Evolutionary conservation across 2,797 vertebrate genomes (phyloP).

Genomic region (Hoplostethus atlanticus): DNA sequence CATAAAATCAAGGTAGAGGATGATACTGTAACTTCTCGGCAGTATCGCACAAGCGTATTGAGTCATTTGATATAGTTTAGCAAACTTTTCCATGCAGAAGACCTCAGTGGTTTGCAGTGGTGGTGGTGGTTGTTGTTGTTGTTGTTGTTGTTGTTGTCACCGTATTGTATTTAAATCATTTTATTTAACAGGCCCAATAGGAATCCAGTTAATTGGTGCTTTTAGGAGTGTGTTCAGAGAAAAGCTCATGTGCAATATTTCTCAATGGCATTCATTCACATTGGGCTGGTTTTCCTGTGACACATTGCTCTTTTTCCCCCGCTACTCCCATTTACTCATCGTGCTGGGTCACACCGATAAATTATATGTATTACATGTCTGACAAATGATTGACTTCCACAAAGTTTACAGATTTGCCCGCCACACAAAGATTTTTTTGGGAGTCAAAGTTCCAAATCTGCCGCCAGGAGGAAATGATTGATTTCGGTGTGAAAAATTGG

Average conservation of each 20-base stretch:
- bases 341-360: conserved; percentile 44
- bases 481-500: conserved; percentile 87
- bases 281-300: conserved; percentile 39
- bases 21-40: conserved; percentile 61
- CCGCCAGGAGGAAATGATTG: conserved; percentile 81
- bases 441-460: conserved; percentile 73
- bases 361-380: conserved; percentile 44
- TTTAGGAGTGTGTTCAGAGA: background rate
- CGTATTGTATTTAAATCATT: conserved; percentile 1
- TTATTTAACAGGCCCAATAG: conserved; percentile 1
- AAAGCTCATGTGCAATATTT: background rate
- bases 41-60: conserved; percentile 49
- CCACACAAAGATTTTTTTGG: conserved; percentile 59
- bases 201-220: background rate
- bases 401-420: conserved; percentile 55
- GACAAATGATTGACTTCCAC: conserved; percentile 67
- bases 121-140: background rate
- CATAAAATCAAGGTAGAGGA: conserved; percentile 76
- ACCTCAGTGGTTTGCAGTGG: conserved; percentile 13
- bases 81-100: conserved; percentile 55
- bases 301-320: conserved; percentile 14
- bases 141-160: background rate
- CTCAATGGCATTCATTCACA: conserved; percentile 30
- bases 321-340: conserved; percentile 36
- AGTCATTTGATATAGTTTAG: conserved; percentile 62